phyloP scores from a whole-genome alignment of 2,113 vertebrate genomes.

The Zosterops lateralis region DNA sequence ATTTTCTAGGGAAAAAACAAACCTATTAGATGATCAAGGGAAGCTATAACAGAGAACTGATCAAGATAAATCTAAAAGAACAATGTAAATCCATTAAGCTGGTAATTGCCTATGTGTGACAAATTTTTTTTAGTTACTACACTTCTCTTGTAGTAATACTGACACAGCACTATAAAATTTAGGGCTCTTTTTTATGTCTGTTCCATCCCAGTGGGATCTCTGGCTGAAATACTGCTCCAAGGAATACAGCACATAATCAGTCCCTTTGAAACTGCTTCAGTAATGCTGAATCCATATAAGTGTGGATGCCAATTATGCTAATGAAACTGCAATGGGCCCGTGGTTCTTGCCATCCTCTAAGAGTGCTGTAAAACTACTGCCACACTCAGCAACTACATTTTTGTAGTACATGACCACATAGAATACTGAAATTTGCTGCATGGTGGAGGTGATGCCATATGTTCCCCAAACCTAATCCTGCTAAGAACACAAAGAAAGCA shows the following conservation, averaged over 20 bases:
- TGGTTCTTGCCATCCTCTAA: not conserved
- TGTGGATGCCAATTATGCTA: constrained; percentile 18
- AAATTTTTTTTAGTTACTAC: constrained; percentile 11
- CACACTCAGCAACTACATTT: constrained; percentile 8
- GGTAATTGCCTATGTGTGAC: not conserved
- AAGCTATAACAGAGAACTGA: not conserved
- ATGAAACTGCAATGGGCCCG: not conserved
- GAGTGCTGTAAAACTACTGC: constrained; percentile 2
- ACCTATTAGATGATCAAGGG: constrained; percentile 10
- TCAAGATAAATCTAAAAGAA: constrained; percentile 7
- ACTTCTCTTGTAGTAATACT: constrained; percentile 22
- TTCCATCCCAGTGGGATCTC: constrained; percentile 40
- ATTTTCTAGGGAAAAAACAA: not conserved
- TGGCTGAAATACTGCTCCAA: constrained; percentile 21
- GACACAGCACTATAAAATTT: constrained; percentile 47
- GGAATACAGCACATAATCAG: constrained; percentile 54
- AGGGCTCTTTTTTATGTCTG: constrained; percentile 46
- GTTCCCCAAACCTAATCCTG: not conserved
- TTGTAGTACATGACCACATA: rapidly evolving
- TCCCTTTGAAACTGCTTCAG: constrained; percentile 48
- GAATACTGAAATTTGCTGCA: not conserved
- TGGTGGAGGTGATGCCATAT: not conserved
- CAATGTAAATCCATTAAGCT: constrained; percentile 30
- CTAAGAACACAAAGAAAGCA: not conserved
- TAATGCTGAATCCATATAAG: constrained; percentile 38